Evolutionary conservation across 2,797 vertebrate species (phyloP).

Genomic region (Acrossocheilus fasciatus): DNA sequence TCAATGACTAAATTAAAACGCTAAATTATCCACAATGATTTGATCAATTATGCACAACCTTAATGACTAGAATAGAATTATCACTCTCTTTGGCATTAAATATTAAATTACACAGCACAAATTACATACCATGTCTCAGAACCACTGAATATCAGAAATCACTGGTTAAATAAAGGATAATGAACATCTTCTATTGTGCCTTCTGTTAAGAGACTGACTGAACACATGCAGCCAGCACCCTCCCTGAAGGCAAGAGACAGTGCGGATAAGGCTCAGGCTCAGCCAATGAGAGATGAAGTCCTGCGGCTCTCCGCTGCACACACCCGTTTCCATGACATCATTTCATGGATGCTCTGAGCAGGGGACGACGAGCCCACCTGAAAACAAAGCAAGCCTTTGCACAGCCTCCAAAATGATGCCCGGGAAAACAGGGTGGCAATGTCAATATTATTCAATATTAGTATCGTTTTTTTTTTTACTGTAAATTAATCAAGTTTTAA

Average conservation of each 20-base stretch:
- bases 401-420: neutral
- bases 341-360: constrained; percentile 3
- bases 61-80: neutral
- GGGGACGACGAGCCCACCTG: neutral
- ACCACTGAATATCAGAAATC: neutral
- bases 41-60: neutral
- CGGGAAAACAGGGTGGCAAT: neutral
- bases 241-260: constrained; percentile 11
- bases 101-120: neutral
- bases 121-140: neutral
- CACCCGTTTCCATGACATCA: constrained; percentile 54
- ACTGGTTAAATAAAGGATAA: constrained; percentile 2
- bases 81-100: neutral
- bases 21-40: neutral
- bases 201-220: neutral
- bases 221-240: constrained; percentile 9
- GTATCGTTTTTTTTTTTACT: neutral
- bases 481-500: neutral
- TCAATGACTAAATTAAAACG: neutral
- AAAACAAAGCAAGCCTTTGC: neutral
- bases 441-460: neutral
- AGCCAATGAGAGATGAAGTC: constrained; percentile 18
- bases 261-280: constrained; percentile 12
- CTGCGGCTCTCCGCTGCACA: constrained; percentile 25
- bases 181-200: neutral